Evolutionary conservation across 2,888 invertebrate genomes (phyloP).

Genomic region (Mellilla xanthometata): DNA sequence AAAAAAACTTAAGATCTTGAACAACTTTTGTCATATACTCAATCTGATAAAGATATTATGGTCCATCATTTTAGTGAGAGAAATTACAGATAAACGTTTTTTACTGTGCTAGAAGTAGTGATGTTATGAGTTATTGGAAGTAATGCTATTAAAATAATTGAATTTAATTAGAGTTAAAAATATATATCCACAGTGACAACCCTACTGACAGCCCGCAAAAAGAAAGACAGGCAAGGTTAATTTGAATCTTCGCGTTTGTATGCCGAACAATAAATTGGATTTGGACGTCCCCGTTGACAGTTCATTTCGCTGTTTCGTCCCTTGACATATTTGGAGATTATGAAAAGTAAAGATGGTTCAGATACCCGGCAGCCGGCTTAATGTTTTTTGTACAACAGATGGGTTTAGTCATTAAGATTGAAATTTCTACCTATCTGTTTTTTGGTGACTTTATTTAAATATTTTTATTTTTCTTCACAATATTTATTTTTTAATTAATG

Average conservation of each 20-base stretch:
- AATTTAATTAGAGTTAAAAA: conserved; percentile 1
- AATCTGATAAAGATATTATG: too few species aligned
- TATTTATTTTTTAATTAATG: too few species aligned
- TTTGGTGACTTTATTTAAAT: too few species aligned
- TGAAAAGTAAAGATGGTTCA: conserved; percentile 40
- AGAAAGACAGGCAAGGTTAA: conserved; percentile 65
- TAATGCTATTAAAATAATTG: neutral
- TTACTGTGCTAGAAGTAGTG: too few species aligned
- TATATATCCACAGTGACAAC: conserved; percentile 10
- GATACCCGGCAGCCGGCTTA: conserved; percentile 9
- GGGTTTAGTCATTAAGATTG: neutral
- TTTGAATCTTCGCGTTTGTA: conserved; percentile 72
- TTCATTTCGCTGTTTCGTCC: conserved; percentile 75
- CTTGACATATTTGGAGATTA: conserved; percentile 73
- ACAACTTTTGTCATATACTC: too few species aligned
- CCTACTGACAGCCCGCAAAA: conserved; percentile 51
- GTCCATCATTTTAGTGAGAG: too few species aligned
- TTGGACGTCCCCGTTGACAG: conserved; percentile 77
- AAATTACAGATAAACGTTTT: too few species aligned
- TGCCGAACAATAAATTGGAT: conserved; percentile 75
- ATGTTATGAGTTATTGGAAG: too few species aligned
- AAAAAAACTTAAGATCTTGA: too few species aligned
- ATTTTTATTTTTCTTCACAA: too few species aligned
- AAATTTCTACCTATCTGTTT: neutral
- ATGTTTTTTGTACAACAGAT: conserved; percentile 1